A percentile compares a stretch with the other conserved stretches of the same genome.
Conservation (phyloP, 2,888 invertebrate genomes). For the Archaeoteleia sp. region DNA sequence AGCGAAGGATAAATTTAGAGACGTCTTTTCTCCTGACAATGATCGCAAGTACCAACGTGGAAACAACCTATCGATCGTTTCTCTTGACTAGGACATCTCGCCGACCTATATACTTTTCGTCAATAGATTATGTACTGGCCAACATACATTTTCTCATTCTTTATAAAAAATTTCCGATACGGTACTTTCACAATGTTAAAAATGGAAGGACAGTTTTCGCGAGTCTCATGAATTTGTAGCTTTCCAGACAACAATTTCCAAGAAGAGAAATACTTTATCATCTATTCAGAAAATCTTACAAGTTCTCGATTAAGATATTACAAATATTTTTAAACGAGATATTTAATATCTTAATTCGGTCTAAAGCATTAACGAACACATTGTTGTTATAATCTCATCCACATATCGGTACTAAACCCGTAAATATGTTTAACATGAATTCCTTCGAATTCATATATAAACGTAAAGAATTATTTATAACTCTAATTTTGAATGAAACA, state of each 20-base stretch:
- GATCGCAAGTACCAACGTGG: conserved; percentile 40
- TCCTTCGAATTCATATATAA: too few relatives aligned
- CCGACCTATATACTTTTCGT: conserved; percentile 47
- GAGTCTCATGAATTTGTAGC: neutral
- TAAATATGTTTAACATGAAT: too few relatives aligned
- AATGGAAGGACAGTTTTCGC: conserved; percentile 8
- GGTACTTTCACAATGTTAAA: conserved; percentile 1
- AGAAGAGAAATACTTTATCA: too few relatives aligned
- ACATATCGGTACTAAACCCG: too few relatives aligned
- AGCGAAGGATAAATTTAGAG: conserved; percentile 66
- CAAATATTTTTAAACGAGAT: too few relatives aligned
- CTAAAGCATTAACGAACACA: too few relatives aligned
- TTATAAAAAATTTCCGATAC: conserved; percentile 19
- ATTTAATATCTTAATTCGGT: too few relatives aligned
- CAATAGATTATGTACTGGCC: conserved; percentile 30
- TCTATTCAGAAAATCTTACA: too few relatives aligned
- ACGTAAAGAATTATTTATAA: too few relatives aligned
- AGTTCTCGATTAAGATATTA: too few relatives aligned
- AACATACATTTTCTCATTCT: conserved; percentile 25
- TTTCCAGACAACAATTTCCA: neutral
- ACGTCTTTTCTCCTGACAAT: conserved; percentile 48
- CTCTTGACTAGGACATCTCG: conserved; percentile 36
- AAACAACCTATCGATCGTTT: conserved; percentile 50
- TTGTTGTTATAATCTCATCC: too few relatives aligned
- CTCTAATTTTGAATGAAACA: too few relatives aligned